These are phyloP conservation scores for Eilema caniola DNA, from an alignment of 2,888 invertebrate genomes.

Conservation along the genomic window DNA sequence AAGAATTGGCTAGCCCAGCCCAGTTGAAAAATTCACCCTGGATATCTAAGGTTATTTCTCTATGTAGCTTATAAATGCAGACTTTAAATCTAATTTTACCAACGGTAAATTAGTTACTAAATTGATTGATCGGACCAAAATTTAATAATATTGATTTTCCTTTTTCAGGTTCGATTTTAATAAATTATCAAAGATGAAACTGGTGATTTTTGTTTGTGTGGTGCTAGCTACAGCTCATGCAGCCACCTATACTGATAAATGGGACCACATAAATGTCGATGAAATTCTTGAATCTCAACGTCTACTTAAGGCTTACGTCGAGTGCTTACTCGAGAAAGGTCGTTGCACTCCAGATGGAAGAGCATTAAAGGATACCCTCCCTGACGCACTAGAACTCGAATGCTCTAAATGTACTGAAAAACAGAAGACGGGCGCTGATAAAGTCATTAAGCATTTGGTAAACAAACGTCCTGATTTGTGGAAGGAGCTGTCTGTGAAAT, in stretches of 20 bases:
- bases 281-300: slow-evolving; percentile 89
- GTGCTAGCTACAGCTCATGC: slow-evolving; percentile 73
- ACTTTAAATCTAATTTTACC: too few relatives aligned
- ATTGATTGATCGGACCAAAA: too few relatives aligned
- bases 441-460: slow-evolving; percentile 89
- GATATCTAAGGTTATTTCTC: too few relatives aligned
- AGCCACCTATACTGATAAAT: slow-evolving; percentile 89
- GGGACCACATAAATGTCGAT: slow-evolving; percentile 90
- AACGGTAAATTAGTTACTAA: not conserved
- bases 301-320: slow-evolving; percentile 89
- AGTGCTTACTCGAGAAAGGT: slow-evolving; percentile 89
- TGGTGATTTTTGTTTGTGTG: slow-evolving; percentile 68
- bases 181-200: slow-evolving; percentile 72
- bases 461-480: slow-evolving; percentile 90
- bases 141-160: not conserved
- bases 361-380: slow-evolving; percentile 87
- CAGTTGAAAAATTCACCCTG: too few relatives aligned
- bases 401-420: slow-evolving; percentile 90
- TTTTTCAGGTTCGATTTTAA: slow-evolving; percentile 34
- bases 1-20: too few relatives aligned
- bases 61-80: too few relatives aligned
- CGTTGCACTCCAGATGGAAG: slow-evolving; percentile 90
- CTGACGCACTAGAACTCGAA: slow-evolving; percentile 90
- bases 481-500: slow-evolving; percentile 89
- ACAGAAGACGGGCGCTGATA: slow-evolving; percentile 86